phyloP scores from a whole-genome alignment of 2,888 invertebrate genomes.

The Anorthoa munda region DNA sequence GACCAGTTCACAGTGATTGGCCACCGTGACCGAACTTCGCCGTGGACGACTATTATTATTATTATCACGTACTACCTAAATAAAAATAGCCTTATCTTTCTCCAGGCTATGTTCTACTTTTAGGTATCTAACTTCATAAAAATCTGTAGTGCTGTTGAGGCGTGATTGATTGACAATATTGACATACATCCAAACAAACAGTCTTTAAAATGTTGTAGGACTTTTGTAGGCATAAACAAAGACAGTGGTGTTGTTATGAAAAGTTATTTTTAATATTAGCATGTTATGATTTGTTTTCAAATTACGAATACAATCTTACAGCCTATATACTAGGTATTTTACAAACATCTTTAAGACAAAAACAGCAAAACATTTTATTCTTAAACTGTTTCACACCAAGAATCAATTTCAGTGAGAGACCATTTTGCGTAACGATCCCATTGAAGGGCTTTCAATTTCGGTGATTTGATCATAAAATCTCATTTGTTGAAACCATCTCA shows the following conservation, averaged over 20 bases:
- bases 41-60: too few species aligned
- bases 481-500: constrained; percentile 54
- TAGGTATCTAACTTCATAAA: too few species aligned
- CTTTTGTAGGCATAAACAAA: too few species aligned
- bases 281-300: neutral
- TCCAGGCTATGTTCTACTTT: too few species aligned
- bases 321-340: neutral
- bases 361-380: neutral
- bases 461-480: constrained; percentile 49
- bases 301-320: neutral
- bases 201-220: too few species aligned
- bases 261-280: neutral
- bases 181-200: too few species aligned
- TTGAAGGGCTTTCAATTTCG: constrained; percentile 50
- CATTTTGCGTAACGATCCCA: constrained; percentile 37
- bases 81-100: too few species aligned
- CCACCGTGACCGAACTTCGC: too few species aligned
- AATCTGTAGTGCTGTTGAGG: too few species aligned
- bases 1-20: too few species aligned
- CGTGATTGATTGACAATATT: too few species aligned
- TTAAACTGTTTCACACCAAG: constrained; percentile 10
- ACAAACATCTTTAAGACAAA: neutral
- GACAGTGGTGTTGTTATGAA: neutral
- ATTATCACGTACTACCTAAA: too few species aligned
- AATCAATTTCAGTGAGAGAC: constrained; percentile 42